These are phyloP conservation scores for Tetanocera ferruginea DNA, from an alignment of 2,888 invertebrate species.

Conservation along the genomic window DNA sequence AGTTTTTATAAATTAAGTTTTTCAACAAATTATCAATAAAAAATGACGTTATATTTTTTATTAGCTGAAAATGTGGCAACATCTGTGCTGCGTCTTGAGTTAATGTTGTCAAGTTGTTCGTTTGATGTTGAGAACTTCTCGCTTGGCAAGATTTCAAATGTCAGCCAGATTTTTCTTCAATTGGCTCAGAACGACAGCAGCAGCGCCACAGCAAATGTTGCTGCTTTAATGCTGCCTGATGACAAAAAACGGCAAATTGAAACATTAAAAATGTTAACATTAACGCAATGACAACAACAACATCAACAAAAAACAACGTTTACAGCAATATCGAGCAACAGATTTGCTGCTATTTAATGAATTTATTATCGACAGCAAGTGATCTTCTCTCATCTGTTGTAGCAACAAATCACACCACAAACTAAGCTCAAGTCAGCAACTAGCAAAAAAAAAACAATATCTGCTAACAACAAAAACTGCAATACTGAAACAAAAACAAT, in stretches of 20 bases:
- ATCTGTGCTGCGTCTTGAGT: no score
- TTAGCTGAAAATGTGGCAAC: no score
- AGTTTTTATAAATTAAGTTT: neutral
- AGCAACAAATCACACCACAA: slow-evolving; percentile 25
- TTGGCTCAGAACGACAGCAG: neutral
- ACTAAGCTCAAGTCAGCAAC: slow-evolving; percentile 18
- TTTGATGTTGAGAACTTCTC: neutral
- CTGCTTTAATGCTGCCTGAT: neutral
- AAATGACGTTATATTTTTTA: no score
- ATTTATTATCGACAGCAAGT: slow-evolving; percentile 33
- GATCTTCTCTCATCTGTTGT: slow-evolving; percentile 3
- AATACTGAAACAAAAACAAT: slow-evolving; percentile 36
- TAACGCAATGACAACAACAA: neutral
- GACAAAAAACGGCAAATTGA: neutral
- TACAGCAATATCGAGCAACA: slow-evolving; percentile 20
- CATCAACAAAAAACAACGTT: neutral
- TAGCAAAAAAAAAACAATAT: slow-evolving; percentile 8
- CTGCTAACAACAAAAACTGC: neutral
- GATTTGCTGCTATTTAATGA: slow-evolving; percentile 33
- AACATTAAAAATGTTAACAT: neutral
- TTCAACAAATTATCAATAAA: no score
- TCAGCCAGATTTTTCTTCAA: neutral
- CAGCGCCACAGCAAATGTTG: neutral
- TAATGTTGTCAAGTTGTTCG: no score
- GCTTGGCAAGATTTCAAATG: neutral